Conservation (phyloP, 2,113 vertebrate genomes). For the Aleadryas rufinucha region DNA sequence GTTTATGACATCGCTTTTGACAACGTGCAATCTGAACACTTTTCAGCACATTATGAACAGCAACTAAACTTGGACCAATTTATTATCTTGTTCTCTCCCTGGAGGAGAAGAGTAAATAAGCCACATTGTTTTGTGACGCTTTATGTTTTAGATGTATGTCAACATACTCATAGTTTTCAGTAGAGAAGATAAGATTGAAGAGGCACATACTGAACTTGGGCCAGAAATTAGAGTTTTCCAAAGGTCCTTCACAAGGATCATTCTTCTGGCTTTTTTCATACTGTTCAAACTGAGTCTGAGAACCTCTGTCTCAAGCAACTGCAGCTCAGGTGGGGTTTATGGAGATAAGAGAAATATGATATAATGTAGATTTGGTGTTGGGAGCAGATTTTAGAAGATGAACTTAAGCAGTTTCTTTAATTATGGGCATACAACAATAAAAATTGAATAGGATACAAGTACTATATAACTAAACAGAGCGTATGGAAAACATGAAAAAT, state of each 20-base stretch:
- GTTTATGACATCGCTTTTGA: neutral
- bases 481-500: neutral
- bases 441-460: neutral
- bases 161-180: neutral
- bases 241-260: neutral
- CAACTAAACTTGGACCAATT: neutral
- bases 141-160: neutral
- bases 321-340: neutral
- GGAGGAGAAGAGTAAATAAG: neutral
- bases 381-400: neutral
- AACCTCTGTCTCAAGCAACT: neutral
- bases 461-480: neutral
- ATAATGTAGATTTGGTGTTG: neutral
- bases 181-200: neutral
- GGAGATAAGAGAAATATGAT: neutral
- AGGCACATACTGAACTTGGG: neutral
- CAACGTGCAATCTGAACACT: neutral
- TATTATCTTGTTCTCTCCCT: neutral
- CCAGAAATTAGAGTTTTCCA: neutral
- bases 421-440: neutral
- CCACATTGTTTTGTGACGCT: neutral
- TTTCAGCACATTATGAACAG: neutral
- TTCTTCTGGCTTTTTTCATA: neutral
- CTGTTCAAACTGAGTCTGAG: neutral
- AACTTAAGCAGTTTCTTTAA: neutral